Percentiles rank a stretch among this genome's conserved stretches.
Conservation (phyloP, 2,113 vertebrate species). For the Myiozetetes cayanensis region DNA sequence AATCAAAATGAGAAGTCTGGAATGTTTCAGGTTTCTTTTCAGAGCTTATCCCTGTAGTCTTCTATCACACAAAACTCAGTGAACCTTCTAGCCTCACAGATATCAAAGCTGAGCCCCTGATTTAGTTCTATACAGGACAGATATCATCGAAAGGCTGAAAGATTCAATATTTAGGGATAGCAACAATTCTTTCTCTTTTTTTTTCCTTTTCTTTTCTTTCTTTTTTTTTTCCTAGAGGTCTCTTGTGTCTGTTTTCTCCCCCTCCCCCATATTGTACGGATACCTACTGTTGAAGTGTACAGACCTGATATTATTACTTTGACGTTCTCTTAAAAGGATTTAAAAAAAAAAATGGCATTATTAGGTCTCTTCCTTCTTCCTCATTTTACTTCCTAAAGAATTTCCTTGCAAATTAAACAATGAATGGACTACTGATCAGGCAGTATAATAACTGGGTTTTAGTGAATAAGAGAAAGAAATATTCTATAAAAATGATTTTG, state of each 20-base stretch:
- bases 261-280: not conserved
- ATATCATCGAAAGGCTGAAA: not conserved
- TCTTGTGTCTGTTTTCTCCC: not conserved
- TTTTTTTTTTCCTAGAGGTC: not conserved
- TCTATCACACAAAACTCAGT: not conserved
- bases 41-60: not conserved
- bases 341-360: accelerated
- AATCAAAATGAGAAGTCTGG: not conserved
- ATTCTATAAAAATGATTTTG: not conserved
- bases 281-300: accelerated
- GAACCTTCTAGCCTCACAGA: not conserved
- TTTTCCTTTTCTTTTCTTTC: too few species aligned
- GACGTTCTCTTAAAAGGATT: not conserved
- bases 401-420: not conserved
- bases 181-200: not conserved
- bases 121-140: not conserved
- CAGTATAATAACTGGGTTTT: not conserved
- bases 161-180: not conserved
- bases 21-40: not conserved
- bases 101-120: not conserved
- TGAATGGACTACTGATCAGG: not conserved
- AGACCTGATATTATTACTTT: not conserved
- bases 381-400: not conserved
- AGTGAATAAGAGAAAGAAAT: not conserved
- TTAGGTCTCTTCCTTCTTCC: not conserved